Conservation (phyloP, 1,140 invertebrate genomes). For the Papilio helenus region DNA sequence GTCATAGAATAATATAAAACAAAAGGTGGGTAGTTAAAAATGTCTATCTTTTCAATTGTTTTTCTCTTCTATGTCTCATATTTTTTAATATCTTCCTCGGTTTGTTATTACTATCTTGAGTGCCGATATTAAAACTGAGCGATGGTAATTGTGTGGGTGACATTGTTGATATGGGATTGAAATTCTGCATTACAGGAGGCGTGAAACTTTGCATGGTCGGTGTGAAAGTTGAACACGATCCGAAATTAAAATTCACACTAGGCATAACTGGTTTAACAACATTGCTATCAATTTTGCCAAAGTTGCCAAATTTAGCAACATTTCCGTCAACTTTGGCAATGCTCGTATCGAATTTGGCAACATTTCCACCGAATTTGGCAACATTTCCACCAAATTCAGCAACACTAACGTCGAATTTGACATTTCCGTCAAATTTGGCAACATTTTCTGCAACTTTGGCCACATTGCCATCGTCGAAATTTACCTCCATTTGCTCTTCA, state of each 20-base stretch:
- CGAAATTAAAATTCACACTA: background rate
- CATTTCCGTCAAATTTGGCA: background rate
- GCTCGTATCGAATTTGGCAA: background rate
- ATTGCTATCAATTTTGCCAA: background rate
- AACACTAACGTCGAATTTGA: background rate
- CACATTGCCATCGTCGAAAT: background rate
- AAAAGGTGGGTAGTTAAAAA: background rate
- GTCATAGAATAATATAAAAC: background rate
- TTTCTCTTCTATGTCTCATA: constrained; percentile 8
- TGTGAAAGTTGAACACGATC: background rate
- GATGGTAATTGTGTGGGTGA: background rate
- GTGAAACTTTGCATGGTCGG: background rate
- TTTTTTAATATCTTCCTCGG: background rate
- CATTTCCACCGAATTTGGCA: background rate
- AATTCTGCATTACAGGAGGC: background rate
- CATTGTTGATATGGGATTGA: background rate
- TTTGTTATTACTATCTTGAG: background rate
- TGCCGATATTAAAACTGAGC: constrained; percentile 2
- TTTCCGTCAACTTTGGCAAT: background rate
- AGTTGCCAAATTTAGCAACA: background rate
- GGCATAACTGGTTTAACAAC: background rate
- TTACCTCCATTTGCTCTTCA: background rate
- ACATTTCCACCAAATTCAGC: background rate
- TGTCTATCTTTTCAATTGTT: background rate
- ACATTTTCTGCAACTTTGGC: background rate